phyloP scores from a whole-genome alignment of 2,113 vertebrate species.

The Rallus limicola region DNA sequence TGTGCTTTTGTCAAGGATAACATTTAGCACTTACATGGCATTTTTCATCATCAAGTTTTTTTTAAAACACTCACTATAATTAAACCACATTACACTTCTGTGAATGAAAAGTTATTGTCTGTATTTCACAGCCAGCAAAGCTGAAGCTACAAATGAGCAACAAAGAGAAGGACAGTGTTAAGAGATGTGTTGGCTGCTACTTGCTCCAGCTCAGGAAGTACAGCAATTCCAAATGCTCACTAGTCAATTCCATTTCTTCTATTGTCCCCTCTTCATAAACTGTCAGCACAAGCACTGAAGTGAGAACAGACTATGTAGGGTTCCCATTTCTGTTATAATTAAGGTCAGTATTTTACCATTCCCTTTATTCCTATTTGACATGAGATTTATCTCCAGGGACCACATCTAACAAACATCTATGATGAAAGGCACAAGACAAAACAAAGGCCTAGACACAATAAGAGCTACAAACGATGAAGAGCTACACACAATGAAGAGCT shows the following conservation, averaged over 20 bases:
- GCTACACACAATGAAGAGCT: neutral
- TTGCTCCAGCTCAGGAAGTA: neutral
- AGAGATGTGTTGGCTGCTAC: neutral
- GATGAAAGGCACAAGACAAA: neutral
- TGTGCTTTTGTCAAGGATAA: slow-evolving; percentile 9
- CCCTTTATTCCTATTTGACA: neutral
- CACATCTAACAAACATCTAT: neutral
- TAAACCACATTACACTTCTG: neutral
- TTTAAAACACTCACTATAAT: slow-evolving; percentile 32
- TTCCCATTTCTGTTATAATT: neutral
- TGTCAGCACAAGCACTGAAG: neutral
- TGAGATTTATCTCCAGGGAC: neutral
- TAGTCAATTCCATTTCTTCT: neutral
- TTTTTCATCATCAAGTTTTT: slow-evolving; percentile 7
- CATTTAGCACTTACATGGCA: neutral
- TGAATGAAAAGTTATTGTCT: neutral
- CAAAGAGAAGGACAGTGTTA: slow-evolving; percentile 3
- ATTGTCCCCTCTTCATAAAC: neutral
- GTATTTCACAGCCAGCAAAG: neutral
- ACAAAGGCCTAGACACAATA: neutral
- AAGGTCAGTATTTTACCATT: neutral
- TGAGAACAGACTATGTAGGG: neutral
- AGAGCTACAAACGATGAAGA: neutral
- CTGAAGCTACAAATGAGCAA: neutral
- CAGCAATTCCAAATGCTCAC: neutral